Evolutionary conservation across 2,888 invertebrate genomes (phyloP).

Genomic region (Liposcelis brunnea): DNA sequence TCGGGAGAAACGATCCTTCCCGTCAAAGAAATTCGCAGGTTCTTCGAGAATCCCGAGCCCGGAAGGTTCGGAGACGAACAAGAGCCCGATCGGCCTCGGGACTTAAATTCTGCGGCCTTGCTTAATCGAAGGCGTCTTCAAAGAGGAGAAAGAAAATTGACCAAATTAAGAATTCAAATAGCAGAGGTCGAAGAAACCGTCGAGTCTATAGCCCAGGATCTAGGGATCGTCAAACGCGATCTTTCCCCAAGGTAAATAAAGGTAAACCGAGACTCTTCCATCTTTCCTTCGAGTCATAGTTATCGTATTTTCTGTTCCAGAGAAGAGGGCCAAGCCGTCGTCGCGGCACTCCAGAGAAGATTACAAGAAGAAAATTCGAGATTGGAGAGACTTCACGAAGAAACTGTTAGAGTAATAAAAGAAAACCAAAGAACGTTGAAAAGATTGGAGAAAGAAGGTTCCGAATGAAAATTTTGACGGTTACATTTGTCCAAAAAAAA

Average conservation of each 20-base stretch:
- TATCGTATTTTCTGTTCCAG: too few relatives aligned
- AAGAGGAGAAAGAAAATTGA: slow-evolving; percentile 13
- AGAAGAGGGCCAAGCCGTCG: not conserved
- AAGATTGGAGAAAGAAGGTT: too few relatives aligned
- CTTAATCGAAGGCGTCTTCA: slow-evolving; percentile 10
- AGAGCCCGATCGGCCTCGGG: too few relatives aligned
- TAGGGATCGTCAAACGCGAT: too few relatives aligned
- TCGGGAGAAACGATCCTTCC: slow-evolving; percentile 31
- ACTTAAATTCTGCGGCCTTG: not conserved
- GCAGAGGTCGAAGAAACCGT: slow-evolving; percentile 16
- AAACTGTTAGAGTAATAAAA: slow-evolving; percentile 6
- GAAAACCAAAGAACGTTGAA: not conserved
- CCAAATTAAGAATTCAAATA: slow-evolving; percentile 12
- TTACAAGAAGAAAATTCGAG: slow-evolving; percentile 5
- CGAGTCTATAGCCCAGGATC: slow-evolving; percentile 9
- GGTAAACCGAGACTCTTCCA: too few relatives aligned
- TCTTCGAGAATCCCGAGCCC: slow-evolving; percentile 57
- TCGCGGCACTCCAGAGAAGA: slow-evolving; percentile 11
- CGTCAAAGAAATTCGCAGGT: slow-evolving; percentile 47
- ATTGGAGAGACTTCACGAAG: slow-evolving; percentile 12
- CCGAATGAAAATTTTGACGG: too few relatives aligned
- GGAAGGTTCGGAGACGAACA: slow-evolving; percentile 23
- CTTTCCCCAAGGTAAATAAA: too few relatives aligned
- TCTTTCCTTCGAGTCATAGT: too few relatives aligned
- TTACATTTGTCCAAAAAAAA: too few relatives aligned